Conservation (phyloP, 2,888 invertebrate genomes). For the Stegana nigrithorax region DNA sequence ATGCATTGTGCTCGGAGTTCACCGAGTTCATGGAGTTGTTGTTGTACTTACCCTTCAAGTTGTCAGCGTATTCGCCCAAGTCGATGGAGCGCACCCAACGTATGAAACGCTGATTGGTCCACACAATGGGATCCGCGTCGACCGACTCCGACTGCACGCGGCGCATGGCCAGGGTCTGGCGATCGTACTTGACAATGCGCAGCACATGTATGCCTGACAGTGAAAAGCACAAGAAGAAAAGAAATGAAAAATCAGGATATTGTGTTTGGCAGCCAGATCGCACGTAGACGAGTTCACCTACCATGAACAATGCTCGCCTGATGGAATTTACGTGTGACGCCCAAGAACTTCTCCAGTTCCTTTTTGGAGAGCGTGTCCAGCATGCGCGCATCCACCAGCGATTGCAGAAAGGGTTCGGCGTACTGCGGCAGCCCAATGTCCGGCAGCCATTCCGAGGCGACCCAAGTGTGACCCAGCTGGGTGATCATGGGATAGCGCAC, state of each 20-base stretch:
- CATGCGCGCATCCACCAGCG: constrained; percentile 93
- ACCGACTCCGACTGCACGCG: constrained; percentile 89
- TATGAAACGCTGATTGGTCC: constrained; percentile 95
- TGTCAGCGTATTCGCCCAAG: constrained; percentile 92
- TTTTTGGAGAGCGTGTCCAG: constrained; percentile 93
- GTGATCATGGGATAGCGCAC: constrained; percentile 90
- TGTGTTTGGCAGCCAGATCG: too few species aligned
- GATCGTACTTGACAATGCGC: constrained; percentile 91
- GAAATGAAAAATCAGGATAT: not conserved
- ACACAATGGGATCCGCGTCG: constrained; percentile 92
- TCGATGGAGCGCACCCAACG: constrained; percentile 95
- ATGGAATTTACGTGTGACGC: constrained; percentile 93
- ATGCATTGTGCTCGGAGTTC: too few species aligned
- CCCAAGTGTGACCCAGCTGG: constrained; percentile 92
- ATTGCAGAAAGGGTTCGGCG: constrained; percentile 87
- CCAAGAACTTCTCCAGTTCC: constrained; percentile 92
- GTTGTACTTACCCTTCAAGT: constrained; percentile 81
- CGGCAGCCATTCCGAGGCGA: constrained; percentile 91
- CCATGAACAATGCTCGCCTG: constrained; percentile 95
- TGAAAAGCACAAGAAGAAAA: not conserved
- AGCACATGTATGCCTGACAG: constrained; percentile 80
- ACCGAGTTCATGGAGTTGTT: too few species aligned
- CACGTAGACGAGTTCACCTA: too few species aligned
- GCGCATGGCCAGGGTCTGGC: constrained; percentile 88
- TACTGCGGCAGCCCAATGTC: constrained; percentile 92